Base-by-base conservation (phyloP, 2,888 invertebrate species). In the Ephialtes manifestator region DNA sequence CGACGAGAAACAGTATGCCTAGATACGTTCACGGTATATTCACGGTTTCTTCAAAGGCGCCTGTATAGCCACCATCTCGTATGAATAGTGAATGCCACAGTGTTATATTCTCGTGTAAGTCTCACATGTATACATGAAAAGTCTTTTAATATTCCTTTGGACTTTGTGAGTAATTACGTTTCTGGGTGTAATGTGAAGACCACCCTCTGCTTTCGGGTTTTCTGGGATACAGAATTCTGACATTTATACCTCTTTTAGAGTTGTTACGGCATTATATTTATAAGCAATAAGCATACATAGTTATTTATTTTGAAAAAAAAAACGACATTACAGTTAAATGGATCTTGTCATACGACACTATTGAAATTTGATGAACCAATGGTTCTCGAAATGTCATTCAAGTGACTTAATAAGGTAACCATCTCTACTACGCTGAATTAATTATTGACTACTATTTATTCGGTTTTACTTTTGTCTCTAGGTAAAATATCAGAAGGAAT, bases 1-100 rank as follows among this genome's bases (percentile, higher is more conserved):
- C 65, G 71, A 46, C 46, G 10, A 71, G 65, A 46, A 71, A 39
- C 46, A 65, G 71, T 35, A 31, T n/a, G 28, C 2, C 46, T 28
- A 46, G 65, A 65, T 39, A 65, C 28, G 39, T 65, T 63, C 18
- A 10, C 39, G 35, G 35, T 18, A 13, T 65, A 65, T 65, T 63
- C 39, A 65, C 43, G 18, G 39, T 39, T n/a, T 39, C 35, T 39
- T 63, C 63, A 63, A 63, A 63, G 63, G 63, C 63, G 15, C 35
- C 18, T 35, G n/a, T 35, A 10, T 35, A 18, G 31, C 18, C 18
- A 18, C 8, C 60, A 28, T n/a, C 43, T 46, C 46, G 46, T 67
- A 18, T 39, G 46, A 67, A 24, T 67, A 43, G 24, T 4, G 67
- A 67, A 67, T 67, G 39, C 13, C 18, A n/a, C 15, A 4, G 60